Evolutionary conservation across 1,140 invertebrate genomes (phyloP).

Genomic region (Mercenaria mercenaria): DNA sequence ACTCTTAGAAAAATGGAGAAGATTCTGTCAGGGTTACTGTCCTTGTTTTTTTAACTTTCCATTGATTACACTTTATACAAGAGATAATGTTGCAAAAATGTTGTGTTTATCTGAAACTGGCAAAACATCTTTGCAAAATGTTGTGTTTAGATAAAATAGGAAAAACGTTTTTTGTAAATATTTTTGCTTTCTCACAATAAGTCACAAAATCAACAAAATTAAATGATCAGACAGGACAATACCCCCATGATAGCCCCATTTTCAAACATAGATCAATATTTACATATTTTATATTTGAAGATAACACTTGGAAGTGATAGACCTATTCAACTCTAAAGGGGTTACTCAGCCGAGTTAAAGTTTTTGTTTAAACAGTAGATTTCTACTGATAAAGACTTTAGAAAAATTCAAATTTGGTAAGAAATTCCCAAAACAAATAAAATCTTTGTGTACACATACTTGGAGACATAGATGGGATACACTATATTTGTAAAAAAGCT

Average conservation of each 20-base stretch:
- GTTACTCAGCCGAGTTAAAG: conserved; percentile 28
- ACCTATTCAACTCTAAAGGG: not conserved
- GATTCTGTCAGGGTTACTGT: too few relatives aligned
- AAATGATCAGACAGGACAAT: not conserved
- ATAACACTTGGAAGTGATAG: conserved; percentile 32
- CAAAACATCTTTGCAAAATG: too few relatives aligned
- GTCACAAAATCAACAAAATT: conserved; percentile 15
- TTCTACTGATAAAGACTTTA: not conserved
- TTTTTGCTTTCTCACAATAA: not conserved
- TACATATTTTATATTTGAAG: conserved; percentile 31
- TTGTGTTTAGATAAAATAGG: not conserved
- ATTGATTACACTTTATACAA: too few relatives aligned
- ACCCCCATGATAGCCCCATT: conserved; percentile 19
- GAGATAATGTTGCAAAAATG: too few relatives aligned
- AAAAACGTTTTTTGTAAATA: not conserved
- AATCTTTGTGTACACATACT: not conserved
- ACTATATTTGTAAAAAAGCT: not conserved
- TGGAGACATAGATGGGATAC: not conserved
- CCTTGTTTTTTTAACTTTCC: too few relatives aligned
- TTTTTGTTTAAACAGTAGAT: conserved; percentile 38
- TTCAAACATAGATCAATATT: not conserved
- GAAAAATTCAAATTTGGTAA: conserved; percentile 10
- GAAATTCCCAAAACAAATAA: not conserved
- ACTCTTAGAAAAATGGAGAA: too few relatives aligned
- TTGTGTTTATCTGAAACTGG: too few relatives aligned